These are phyloP conservation scores for Diplodus sargus DNA, from an alignment of 2,797 vertebrate species.

Conservation along the genomic window DNA sequence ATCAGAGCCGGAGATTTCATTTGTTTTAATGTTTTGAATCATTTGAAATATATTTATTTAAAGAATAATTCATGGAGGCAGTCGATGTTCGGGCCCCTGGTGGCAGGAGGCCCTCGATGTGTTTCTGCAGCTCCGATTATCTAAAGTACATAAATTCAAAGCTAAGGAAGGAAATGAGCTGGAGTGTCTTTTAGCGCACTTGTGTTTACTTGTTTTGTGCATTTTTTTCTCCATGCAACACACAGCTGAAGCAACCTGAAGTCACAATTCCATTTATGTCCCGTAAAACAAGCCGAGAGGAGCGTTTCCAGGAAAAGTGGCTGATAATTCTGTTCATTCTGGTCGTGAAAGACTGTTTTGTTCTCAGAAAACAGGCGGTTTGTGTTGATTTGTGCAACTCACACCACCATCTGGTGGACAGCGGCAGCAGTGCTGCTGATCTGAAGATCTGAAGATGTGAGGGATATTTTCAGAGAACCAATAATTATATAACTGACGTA, in stretches of 20 bases:
- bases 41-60: too few relatives aligned
- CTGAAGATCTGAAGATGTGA: too few relatives aligned
- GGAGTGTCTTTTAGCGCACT: too few relatives aligned
- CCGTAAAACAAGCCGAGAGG: background rate
- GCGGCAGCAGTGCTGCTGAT: rapidly evolving
- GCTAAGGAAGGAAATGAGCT: too few relatives aligned
- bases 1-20: too few relatives aligned
- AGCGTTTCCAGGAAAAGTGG: background rate
- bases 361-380: background rate
- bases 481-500: too few relatives aligned
- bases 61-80: too few relatives aligned
- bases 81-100: too few relatives aligned
- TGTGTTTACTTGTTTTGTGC: background rate
- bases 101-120: too few relatives aligned
- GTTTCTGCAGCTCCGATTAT: too few relatives aligned
- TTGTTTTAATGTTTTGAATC: too few relatives aligned
- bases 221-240: background rate
- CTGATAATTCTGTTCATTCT: background rate
- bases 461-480: background rate
- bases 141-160: too few relatives aligned
- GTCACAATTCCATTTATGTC: background rate
- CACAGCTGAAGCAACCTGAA: background rate
- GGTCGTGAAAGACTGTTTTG: background rate
- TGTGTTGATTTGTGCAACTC: background rate
- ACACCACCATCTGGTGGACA: conserved; percentile 24